These are phyloP conservation scores for Alcis repandata DNA, from an alignment of 2,888 invertebrate species.

Conservation along the genomic window DNA sequence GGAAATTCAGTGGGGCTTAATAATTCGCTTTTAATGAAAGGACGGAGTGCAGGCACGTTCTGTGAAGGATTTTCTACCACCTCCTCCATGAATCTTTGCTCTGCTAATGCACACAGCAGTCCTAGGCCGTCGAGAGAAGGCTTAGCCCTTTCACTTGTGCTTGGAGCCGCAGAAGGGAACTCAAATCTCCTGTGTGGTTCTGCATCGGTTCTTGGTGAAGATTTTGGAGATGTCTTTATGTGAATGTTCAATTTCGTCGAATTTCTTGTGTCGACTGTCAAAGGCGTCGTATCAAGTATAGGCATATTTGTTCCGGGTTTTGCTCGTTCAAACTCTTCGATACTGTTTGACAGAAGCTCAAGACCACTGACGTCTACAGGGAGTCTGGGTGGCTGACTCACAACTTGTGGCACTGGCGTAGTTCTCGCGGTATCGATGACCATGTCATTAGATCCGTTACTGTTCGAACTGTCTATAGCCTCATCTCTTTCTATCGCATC, in stretches of 20 bases:
- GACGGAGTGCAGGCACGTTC: slow-evolving; percentile 57
- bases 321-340: slow-evolving; percentile 91
- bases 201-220: slow-evolving; percentile 71
- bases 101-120: slow-evolving; percentile 93
- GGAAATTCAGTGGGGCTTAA: slow-evolving; percentile 70
- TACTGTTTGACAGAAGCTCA: slow-evolving; percentile 94
- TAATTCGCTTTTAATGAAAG: slow-evolving; percentile 76
- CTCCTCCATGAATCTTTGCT: slow-evolving; percentile 93
- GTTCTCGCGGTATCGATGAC: slow-evolving; percentile 79
- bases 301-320: slow-evolving; percentile 75
- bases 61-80: slow-evolving; percentile 78
- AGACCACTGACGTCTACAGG: slow-evolving; percentile 92
- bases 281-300: slow-evolving; percentile 64
- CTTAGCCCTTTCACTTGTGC: slow-evolving; percentile 68
- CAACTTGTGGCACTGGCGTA: slow-evolving; percentile 61
- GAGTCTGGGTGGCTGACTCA: slow-evolving; percentile 52
- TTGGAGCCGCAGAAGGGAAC: slow-evolving; percentile 66
- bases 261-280: slow-evolving; percentile 77
- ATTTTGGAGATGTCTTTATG: slow-evolving; percentile 80
- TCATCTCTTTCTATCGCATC: slow-evolving; percentile 79
- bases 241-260: slow-evolving; percentile 75
- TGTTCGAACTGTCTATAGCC: slow-evolving; percentile 74
- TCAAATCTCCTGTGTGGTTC: slow-evolving; percentile 76
- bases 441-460: slow-evolving; percentile 78
- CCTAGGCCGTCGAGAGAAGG: slow-evolving; percentile 89